Base-by-base conservation (phyloP, 1,140 invertebrate genomes). In the Nebria ingens region DNA sequence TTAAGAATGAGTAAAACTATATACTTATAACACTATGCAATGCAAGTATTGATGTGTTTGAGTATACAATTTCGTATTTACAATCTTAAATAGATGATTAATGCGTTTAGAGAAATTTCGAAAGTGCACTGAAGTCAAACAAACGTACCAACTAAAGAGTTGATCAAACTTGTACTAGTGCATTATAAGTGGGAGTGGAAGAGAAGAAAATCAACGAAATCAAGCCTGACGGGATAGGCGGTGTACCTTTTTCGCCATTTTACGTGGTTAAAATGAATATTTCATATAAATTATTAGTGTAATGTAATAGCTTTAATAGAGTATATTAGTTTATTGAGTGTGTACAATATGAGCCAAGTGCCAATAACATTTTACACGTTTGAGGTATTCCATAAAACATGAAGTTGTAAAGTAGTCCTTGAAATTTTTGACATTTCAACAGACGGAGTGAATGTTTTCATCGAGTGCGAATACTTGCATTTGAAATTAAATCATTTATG, bases 381-480 rank as follows among this genome's bases (percentile, higher is more conserved):
- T 17, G 15, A 45, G 40, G 40, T 45, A 45, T 17, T 3, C 17
- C 6, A 11, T 45, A 11, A 45, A 9, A 45, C 40, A 45, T 45
- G 40, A 45, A 45, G 40, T 45, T 45, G 40, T 45, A 45, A 45
- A 45, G 17, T 45, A 17, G 40, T 12, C 40, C 40, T 45, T 45
- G 40, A 45, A 45, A 45, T 45, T n/a, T n/a, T 45, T 45, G 40
- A 45, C 40, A 45, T 45, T 45, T 45, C 40, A 45, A 45, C 40
- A 45, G 9, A 34, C 40, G 17, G n/a, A 45, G 40, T 45, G 40
- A 45, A 45, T 45, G 40, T 45, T 45, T 45, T 45, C 40, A n/a
- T 45, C 40, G 9, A 12, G 9, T 45, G 15, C 40, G 4, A 45
- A 12, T 45, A 17, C 40, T 45, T 17, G 25, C 25, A 6, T 6